Conservation (phyloP, 2,888 invertebrate species). For the Muscina levida region DNA sequence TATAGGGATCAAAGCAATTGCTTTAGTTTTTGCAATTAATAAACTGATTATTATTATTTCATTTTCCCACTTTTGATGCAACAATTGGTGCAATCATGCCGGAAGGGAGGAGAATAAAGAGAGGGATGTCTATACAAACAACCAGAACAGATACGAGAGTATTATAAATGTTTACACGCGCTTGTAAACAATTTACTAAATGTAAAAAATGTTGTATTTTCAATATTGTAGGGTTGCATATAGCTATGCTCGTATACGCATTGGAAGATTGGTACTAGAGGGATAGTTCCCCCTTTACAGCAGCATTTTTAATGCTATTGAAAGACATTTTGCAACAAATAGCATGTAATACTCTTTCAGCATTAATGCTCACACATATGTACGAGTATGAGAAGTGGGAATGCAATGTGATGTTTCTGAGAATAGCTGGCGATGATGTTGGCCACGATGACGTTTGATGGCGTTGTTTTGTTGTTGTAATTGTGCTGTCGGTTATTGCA, state of each 20-base stretch:
- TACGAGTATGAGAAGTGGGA: no score
- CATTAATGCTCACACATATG: no score
- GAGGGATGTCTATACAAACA: background rate
- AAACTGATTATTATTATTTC: conserved; percentile 56
- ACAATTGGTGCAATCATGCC: conserved; percentile 24
- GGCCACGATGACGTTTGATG: background rate
- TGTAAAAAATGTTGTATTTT: conserved; percentile 5
- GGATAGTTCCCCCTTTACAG: background rate
- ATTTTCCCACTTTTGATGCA: conserved; percentile 48
- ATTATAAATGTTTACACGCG: conserved; percentile 4
- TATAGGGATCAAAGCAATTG: conserved; percentile 49
- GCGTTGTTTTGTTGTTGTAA: no score
- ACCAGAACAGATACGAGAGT: background rate
- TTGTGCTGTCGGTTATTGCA: conserved; percentile 51
- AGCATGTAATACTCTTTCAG: background rate
- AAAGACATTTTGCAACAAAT: conserved; percentile 59
- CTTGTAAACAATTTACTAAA: conserved; percentile 22
- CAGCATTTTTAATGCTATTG: conserved; percentile 28
- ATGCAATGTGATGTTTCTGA: conserved; percentile 35
- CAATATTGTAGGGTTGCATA: background rate
- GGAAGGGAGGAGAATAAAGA: conserved; percentile 8
- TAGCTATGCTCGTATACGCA: background rate
- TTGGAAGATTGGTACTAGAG: background rate
- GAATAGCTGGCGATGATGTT: conserved; percentile 14
- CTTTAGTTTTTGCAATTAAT: conserved; percentile 34